Conservation (phyloP, 2,888 invertebrate species). For the Anoplius nigerrimus region DNA sequence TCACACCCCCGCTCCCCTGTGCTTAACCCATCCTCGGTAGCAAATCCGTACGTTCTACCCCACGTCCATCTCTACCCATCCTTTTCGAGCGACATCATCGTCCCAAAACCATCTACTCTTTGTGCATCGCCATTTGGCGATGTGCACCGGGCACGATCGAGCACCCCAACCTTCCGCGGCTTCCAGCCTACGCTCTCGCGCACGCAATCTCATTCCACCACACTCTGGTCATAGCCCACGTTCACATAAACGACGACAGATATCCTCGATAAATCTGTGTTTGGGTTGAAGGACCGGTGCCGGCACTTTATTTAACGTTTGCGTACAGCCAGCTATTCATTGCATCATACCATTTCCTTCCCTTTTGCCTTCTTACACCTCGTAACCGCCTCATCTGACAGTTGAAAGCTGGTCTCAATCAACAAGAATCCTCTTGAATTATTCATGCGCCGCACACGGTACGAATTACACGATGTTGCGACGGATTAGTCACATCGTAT, state of each 20-base stretch:
- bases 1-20: conserved; percentile 4
- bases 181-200: conserved; percentile 6
- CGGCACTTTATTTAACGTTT: conserved; percentile 28
- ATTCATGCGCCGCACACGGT: too few species aligned
- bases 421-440: too few species aligned
- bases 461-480: too few species aligned
- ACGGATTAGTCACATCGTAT: too few species aligned
- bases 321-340: conserved; percentile 6
- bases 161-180: conserved; percentile 1
- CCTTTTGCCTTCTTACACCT: background rate
- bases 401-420: too few species aligned
- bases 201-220: conserved; percentile 11
- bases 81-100: conserved; percentile 35
- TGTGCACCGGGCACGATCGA: conserved; percentile 40
- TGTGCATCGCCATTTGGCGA: conserved; percentile 48
- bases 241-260: conserved; percentile 25
- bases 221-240: conserved; percentile 15
- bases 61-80: conserved; percentile 16
- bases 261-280: conserved; percentile 9
- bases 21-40: conserved; percentile 15
- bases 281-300: conserved; percentile 12
- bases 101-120: conserved; percentile 44
- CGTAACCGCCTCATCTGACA: too few species aligned
- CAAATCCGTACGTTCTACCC: conserved; percentile 1
- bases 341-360: background rate